Evolutionary conservation across 2,113 vertebrate genomes (phyloP).

Genomic region (Phyllostomus hastatus): DNA sequence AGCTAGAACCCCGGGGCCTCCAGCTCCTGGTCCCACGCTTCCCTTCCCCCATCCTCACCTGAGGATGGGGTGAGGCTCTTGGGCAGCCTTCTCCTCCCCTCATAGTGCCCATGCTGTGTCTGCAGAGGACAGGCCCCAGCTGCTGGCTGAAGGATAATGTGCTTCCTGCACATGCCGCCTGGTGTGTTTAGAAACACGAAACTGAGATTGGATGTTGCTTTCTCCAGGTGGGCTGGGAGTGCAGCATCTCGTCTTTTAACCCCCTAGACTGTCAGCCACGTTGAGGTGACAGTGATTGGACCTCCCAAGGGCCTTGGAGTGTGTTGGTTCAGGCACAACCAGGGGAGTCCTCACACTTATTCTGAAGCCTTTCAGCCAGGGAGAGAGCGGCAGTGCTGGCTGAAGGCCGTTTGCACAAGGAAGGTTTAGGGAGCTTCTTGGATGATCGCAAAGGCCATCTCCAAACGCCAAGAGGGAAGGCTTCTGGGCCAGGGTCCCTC

Average conservation of each 20-base stretch:
- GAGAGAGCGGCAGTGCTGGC: not conserved
- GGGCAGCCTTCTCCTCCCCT: too few species aligned
- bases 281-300: not conserved
- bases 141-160: not conserved
- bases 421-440: not conserved
- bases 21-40: not conserved
- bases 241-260: not conserved
- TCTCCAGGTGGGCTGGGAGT: not conserved
- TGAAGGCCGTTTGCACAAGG: not conserved
- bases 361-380: not conserved
- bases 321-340: not conserved
- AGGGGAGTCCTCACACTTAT: not conserved
- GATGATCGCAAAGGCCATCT: not conserved
- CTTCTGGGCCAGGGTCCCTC: not conserved
- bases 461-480: not conserved
- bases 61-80: not conserved
- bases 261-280: not conserved
- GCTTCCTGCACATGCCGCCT: too few species aligned
- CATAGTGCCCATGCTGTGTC: accelerated
- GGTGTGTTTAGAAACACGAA: not conserved
- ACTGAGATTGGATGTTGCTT: not conserved
- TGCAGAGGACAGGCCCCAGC: not conserved
- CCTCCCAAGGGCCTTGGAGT: not conserved
- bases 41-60: too few species aligned
- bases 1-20: not conserved